Conservation (phyloP, 1,140 invertebrate genomes). For the Drosophila ogumai region DNA sequence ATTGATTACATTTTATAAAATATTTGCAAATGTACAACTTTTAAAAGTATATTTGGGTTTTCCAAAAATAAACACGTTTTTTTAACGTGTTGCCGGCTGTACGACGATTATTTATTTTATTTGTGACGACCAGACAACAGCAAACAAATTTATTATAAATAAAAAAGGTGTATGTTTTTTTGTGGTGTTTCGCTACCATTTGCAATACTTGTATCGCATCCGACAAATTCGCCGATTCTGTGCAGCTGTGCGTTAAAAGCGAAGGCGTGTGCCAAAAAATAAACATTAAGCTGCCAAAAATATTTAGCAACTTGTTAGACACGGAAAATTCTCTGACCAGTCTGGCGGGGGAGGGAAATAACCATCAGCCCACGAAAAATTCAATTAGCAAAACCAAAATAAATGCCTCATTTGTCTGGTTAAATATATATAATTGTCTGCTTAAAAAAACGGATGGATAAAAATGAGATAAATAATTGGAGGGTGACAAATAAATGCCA, state of each 20-base stretch:
- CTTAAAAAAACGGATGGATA: not conserved
- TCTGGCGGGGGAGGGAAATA: not conserved
- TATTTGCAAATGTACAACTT: not conserved
- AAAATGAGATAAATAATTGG: not conserved
- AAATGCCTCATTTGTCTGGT: constrained; percentile 3
- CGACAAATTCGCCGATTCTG: constrained; percentile 41
- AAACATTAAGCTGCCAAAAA: constrained; percentile 35
- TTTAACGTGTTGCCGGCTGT: constrained; percentile 5
- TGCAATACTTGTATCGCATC: constrained; percentile 27
- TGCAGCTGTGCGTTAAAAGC: constrained; percentile 37
- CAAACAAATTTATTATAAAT: constrained; percentile 49
- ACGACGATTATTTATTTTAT: constrained; percentile 7
- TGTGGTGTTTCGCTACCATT: constrained; percentile 14
- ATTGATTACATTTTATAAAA: not conserved
- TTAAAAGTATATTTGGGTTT: not conserved
- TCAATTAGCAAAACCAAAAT: constrained; percentile 18
- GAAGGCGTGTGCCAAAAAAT: constrained; percentile 61
- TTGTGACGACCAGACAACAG: constrained; percentile 36
- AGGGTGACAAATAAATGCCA: constrained; percentile 1
- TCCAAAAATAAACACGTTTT: constrained; percentile 3
- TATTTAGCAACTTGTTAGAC: constrained; percentile 57
- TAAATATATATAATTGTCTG: constrained; percentile 8
- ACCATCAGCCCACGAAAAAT: constrained; percentile 5
- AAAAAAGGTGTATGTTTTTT: constrained; percentile 28
- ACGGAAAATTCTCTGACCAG: constrained; percentile 16